Percentiles rank a stretch among this genome's conserved stretches.
Conservation (phyloP, 2,888 invertebrate genomes). For the Cepaea hortensis region DNA sequence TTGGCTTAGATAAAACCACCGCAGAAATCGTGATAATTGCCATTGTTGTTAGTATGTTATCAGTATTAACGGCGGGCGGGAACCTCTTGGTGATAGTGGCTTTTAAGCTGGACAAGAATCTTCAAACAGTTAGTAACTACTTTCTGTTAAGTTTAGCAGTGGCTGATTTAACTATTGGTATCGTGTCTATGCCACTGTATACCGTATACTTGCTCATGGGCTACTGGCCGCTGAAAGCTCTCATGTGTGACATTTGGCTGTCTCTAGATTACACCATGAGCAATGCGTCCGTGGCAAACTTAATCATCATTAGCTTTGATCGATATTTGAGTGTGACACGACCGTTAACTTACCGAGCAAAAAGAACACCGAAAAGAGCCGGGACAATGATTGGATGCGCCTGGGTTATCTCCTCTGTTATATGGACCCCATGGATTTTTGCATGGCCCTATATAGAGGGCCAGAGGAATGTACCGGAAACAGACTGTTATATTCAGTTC, state of each 20-base stretch:
- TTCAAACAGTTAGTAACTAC: slow-evolving; percentile 99
- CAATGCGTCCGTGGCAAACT: slow-evolving; percentile 97
- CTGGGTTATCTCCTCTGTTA: slow-evolving; percentile 93
- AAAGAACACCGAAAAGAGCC: slow-evolving; percentile 93
- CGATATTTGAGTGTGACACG: slow-evolving; percentile 92
- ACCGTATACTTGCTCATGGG: slow-evolving; percentile 91
- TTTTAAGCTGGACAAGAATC: slow-evolving; percentile 98
- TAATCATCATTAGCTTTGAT: slow-evolving; percentile 98
- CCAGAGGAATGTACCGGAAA: slow-evolving; percentile 88
- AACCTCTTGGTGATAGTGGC: slow-evolving; percentile 99
- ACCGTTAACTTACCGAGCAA: slow-evolving; percentile 95
- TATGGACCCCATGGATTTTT: slow-evolving; percentile 99
- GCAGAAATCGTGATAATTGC: slow-evolving; percentile 68
- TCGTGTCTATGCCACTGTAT: slow-evolving; percentile 98
- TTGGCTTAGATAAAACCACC: slow-evolving; percentile 35
- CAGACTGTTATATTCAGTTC: slow-evolving; percentile 98
- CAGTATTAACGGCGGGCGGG: slow-evolving; percentile 87
- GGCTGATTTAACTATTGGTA: slow-evolving; percentile 96
- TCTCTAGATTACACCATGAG: slow-evolving; percentile 97
- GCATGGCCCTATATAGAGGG: slow-evolving; percentile 98
- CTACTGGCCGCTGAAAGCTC: slow-evolving; percentile 96
- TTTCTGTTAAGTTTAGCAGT: slow-evolving; percentile 93
- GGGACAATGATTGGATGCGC: slow-evolving; percentile 95
- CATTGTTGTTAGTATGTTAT: slow-evolving; percentile 67
- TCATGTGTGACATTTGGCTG: slow-evolving; percentile 94